Conservation (phyloP, 2,888 invertebrate genomes). For the Epsilonema sp. region DNA sequence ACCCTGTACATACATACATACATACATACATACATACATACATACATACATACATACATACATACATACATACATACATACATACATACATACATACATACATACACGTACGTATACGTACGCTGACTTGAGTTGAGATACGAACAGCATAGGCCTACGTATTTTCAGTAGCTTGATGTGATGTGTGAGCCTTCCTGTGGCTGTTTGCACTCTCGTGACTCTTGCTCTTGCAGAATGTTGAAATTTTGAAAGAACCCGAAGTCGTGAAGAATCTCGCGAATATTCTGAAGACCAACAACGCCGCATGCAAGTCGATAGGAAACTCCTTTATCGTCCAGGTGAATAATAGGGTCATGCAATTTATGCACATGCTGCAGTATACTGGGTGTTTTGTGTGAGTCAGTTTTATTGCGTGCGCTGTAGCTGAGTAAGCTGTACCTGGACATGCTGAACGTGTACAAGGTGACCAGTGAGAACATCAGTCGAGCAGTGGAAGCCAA, state of each 20-base stretch:
- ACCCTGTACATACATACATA: too few species aligned
- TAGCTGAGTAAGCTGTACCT: slow-evolving; percentile 88
- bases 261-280: slow-evolving; percentile 89
- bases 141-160: too few species aligned
- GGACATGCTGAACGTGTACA: slow-evolving; percentile 97
- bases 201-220: too few species aligned
- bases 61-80: too few species aligned
- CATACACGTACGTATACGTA: too few species aligned
- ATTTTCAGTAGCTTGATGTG: too few species aligned
- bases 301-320: slow-evolving; percentile 93
- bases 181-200: too few species aligned
- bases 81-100: too few species aligned
- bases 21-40: too few species aligned
- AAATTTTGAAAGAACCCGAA: slow-evolving; percentile 80
- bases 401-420: too few species aligned
- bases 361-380: not conserved
- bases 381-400: slow-evolving; percentile 11
- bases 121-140: too few species aligned
- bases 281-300: slow-evolving; percentile 93
- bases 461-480: slow-evolving; percentile 72
- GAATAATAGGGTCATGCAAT: slow-evolving; percentile 11
- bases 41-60: too few species aligned
- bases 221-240: slow-evolving; percentile 55
- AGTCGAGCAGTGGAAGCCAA: slow-evolving; percentile 76
- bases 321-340: slow-evolving; percentile 73